Percentiles rank a stretch among this genome's conserved stretches.
phyloP scores from a whole-genome alignment of 64 coral and sea anemone species.

The Actinia tenebrosa region DNA sequence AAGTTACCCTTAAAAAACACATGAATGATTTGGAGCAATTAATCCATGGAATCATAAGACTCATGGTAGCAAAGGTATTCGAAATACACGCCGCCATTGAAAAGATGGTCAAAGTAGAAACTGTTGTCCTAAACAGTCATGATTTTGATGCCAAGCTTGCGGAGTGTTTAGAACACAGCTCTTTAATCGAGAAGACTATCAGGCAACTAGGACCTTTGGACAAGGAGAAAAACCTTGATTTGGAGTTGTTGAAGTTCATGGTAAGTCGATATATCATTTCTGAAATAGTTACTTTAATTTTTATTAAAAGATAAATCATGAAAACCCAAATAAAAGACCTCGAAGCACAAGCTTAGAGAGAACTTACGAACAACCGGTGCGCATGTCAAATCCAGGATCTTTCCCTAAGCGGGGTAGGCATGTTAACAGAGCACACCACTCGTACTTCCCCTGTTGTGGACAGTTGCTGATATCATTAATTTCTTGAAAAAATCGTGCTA shows the following conservation, averaged over 20 bases:
- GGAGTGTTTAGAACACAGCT: slow-evolving; percentile 50
- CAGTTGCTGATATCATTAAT: too few species aligned
- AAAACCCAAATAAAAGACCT: too few species aligned
- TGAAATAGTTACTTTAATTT: too few species aligned
- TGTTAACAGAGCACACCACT: too few species aligned
- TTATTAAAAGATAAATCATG: too few species aligned
- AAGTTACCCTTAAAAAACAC: background rate
- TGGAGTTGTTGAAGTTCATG: slow-evolving; percentile 67
- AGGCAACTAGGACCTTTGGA: slow-evolving; percentile 65
- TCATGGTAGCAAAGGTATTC: slow-evolving; percentile 45
- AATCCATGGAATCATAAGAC: slow-evolving; percentile 58
- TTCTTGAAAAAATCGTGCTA: too few species aligned
- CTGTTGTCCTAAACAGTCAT: slow-evolving; percentile 21
- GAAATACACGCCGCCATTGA: slow-evolving; percentile 41
- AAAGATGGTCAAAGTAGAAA: slow-evolving; percentile 48
- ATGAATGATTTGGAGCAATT: slow-evolving; percentile 46
- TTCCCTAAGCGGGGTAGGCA: too few species aligned
- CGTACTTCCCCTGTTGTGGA: too few species aligned
- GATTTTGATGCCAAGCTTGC: slow-evolving; percentile 69
- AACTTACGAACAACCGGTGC: too few species aligned
- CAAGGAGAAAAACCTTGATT: slow-evolving; percentile 37
- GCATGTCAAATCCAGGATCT: too few species aligned
- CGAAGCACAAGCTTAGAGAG: too few species aligned
- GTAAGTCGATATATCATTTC: slow-evolving; percentile 16
- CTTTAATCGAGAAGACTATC: slow-evolving; percentile 47